phyloP scores from a whole-genome alignment of 2,797 vertebrate genomes.

The Peromyscus aztecus region DNA sequence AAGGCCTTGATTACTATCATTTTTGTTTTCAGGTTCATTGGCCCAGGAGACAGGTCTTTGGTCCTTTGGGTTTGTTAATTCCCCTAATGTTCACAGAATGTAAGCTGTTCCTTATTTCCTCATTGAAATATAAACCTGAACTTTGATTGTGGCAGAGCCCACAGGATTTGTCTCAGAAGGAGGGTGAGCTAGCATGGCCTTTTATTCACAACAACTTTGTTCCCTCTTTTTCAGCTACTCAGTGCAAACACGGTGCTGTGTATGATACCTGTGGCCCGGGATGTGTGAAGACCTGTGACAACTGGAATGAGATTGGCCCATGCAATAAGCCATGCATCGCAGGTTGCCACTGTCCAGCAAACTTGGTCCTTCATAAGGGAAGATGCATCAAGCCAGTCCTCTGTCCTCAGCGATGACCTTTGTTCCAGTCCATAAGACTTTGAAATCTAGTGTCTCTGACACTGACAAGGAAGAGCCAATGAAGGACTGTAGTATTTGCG shows the following conservation, averaged over 20 bases:
- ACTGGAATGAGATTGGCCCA: conserved; percentile 98
- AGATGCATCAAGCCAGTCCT: conserved; percentile 97
- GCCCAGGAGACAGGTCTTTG: not conserved
- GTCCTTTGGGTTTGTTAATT: not conserved
- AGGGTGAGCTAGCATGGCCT: not conserved
- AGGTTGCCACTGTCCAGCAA: conserved; percentile 97
- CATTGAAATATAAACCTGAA: not conserved
- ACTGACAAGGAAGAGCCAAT: conserved; percentile 76
- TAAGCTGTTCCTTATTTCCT: not conserved
- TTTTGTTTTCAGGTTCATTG: conserved; percentile 24
- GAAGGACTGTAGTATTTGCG: conserved; percentile 85
- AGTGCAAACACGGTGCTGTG: conserved; percentile 96
- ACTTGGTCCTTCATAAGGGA: conserved; percentile 95
- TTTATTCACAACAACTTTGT: not conserved
- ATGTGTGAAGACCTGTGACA: conserved; percentile 97
- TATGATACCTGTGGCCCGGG: conserved; percentile 97
- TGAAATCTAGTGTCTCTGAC: conserved; percentile 63
- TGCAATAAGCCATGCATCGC: conserved; percentile 95
- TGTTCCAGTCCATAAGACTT: conserved; percentile 82
- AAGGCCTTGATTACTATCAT: not conserved
- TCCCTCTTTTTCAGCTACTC: conserved; percentile 91
- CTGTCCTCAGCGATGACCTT: conserved; percentile 96
- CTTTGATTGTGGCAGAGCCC: not conserved
- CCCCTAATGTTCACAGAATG: no score
- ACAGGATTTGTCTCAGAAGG: not conserved